Evolutionary conservation across 2,113 vertebrate species (phyloP), one percentile per base, ranked within the genome.

Genomic region (Anguilla rostrata): DNA sequence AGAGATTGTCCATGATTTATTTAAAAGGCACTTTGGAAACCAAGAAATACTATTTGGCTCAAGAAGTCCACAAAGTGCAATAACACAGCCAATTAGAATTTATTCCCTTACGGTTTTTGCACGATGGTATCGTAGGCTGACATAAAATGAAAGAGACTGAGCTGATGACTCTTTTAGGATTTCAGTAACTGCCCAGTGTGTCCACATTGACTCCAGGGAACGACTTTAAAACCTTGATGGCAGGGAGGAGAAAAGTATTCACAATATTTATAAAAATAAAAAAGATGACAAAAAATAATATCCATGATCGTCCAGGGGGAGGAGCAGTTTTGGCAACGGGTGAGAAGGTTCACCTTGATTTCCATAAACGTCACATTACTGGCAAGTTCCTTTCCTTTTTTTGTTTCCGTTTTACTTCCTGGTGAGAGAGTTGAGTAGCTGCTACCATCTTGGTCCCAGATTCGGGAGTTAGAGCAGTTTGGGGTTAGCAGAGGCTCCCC

Each of bases 11-110:
- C 86, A 46, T 89, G 39, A 94, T 95, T 94, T 53, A 78, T 78
- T 84, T 84, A 94, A 94, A 97, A 97, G 97, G 97, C 97, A 97
- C 97, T 97, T 97, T 91, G 94, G 95, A 96, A 96, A 96, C 94
- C 94, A 94, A 88, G 34, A 96, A 95, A 75, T 94, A 95, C 94
- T 95, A 95, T 96, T 95, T 94, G 94, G 93, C 93, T 95, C 90
- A 84, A 93, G 91, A 96, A 95, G 94, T 95, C 96, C 96, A 95
- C 92, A 94, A 96, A 95, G 94, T 95, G 95, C 95, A 96, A 85
- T 81, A 18, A 95, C 95, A 94, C 93, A 93, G 94, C 94, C 92
- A 93, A 95, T 92, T 94, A 93, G 95, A 92, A 89, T 94, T 93
- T 29, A 20, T 86, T 84, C 89, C 88, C 93, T 93, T 84, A 40